phyloP scores from a whole-genome alignment of 2,888 invertebrate genomes.

The Sarcophaga caerulescens region DNA sequence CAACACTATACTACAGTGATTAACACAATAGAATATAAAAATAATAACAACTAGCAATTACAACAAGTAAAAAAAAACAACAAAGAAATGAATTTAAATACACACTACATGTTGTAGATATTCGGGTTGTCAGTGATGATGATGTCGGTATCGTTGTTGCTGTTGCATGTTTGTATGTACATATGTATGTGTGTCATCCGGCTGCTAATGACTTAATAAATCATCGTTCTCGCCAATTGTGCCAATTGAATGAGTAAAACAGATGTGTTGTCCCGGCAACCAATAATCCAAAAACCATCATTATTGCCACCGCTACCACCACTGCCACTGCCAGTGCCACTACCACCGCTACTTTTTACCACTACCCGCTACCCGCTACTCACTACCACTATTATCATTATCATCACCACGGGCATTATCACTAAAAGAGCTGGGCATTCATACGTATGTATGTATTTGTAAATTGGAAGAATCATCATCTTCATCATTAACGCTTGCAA shows the following conservation, averaged over 20 bases:
- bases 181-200: conserved; percentile 49
- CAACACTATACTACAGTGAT: too few species aligned
- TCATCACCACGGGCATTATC: not conserved
- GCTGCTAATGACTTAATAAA: conserved; percentile 80
- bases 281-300: conserved; percentile 57
- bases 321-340: conserved; percentile 18
- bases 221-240: conserved; percentile 74
- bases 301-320: conserved; percentile 35
- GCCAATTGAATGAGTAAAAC: conserved; percentile 67
- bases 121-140: conserved; percentile 20
- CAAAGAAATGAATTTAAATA: not conserved
- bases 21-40: too few species aligned
- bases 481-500: not conserved
- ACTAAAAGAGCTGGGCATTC: not conserved
- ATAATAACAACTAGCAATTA: too few species aligned
- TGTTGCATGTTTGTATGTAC: conserved; percentile 31
- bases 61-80: conserved; percentile 1
- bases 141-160: conserved; percentile 25
- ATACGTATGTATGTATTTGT: not conserved
- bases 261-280: conserved; percentile 69
- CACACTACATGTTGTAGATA: not conserved
- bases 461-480: not conserved
- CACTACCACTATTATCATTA: not conserved
- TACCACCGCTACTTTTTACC: not conserved
- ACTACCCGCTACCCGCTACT: not conserved